A percentile compares a stretch with the other conserved stretches of the same genome.
These are phyloP conservation scores for Cherax destructor DNA, from an alignment of 1,140 invertebrate genomes.

Conservation along the genomic window DNA sequence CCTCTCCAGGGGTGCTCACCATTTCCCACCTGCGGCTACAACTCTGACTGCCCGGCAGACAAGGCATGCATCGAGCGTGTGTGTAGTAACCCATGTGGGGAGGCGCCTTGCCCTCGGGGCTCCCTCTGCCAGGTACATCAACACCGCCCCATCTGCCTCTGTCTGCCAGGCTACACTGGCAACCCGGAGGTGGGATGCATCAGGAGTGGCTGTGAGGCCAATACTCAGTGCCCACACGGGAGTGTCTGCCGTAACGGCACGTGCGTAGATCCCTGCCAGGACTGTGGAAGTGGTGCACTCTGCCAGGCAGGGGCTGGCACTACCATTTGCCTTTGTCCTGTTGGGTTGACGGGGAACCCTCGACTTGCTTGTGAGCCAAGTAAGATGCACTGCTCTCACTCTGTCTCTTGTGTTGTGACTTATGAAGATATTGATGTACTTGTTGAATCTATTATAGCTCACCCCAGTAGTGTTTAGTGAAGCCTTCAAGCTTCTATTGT, in stretches of 20 bases:
- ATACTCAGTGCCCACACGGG: conserved; percentile 54
- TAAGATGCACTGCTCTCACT: conserved; percentile 79
- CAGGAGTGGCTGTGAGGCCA: conserved; percentile 46
- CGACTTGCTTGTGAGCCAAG: conserved; percentile 67
- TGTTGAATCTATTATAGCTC: background rate
- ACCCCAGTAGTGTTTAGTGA: background rate
- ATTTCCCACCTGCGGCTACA: conserved; percentile 76
- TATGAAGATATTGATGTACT: conserved; percentile 73
- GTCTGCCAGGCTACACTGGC: conserved; percentile 66
- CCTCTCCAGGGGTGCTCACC: conserved; percentile 83
- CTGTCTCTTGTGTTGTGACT: conserved; percentile 83
- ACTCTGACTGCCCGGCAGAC: conserved; percentile 74
- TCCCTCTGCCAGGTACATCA: conserved; percentile 83
- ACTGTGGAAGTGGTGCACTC: conserved; percentile 88
- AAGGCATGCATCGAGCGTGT: conserved; percentile 74
- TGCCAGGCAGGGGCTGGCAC: conserved; percentile 81
- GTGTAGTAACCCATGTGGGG: conserved; percentile 72
- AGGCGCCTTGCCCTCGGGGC: conserved; percentile 58
- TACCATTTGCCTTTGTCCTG: conserved; percentile 75
- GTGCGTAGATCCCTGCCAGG: conserved; percentile 86
- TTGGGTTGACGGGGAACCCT: conserved; percentile 72
- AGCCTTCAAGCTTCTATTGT: background rate
- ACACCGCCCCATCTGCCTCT: conserved; percentile 85
- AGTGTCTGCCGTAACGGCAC: conserved; percentile 85
- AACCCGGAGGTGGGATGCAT: conserved; percentile 63